Conservation (phyloP, 2,888 invertebrate genomes). For the Drosophila lutescens region DNA sequence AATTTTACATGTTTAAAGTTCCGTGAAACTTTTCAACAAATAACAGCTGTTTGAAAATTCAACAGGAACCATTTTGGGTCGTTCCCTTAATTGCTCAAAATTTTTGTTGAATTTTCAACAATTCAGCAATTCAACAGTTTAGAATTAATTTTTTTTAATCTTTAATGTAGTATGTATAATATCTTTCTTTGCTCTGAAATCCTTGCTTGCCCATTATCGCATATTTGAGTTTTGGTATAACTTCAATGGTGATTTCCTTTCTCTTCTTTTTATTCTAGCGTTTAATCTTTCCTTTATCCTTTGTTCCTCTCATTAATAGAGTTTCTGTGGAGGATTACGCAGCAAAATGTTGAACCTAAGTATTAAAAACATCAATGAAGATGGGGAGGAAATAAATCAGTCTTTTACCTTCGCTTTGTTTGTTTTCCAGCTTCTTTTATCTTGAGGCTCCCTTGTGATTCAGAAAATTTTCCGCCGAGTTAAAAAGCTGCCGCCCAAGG, state of each 20-base stretch:
- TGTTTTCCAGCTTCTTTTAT: conserved; percentile 27
- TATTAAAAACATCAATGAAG: conserved; percentile 1
- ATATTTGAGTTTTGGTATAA: background rate
- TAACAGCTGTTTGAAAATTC: no score
- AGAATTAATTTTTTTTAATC: no score
- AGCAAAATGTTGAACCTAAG: conserved; percentile 14
- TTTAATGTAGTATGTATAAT: no score
- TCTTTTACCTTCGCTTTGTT: conserved; percentile 22
- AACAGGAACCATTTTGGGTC: no score
- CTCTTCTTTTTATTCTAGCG: conserved; percentile 4
- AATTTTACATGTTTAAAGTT: no score
- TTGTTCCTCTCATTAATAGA: conserved; percentile 22
- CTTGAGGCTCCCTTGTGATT: conserved; percentile 20
- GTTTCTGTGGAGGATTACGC: conserved; percentile 11
- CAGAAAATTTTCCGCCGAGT: conserved; percentile 4
- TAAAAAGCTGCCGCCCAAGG: conserved; percentile 14
- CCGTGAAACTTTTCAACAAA: no score
- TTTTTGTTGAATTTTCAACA: no score
- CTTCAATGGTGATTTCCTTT: background rate
- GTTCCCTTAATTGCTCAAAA: no score
- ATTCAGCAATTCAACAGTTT: no score
- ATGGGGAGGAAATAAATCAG: conserved; percentile 18
- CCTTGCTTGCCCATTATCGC: no score
- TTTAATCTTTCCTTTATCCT: conserved; percentile 16
- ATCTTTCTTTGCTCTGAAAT: no score